Percentiles rank a stretch among this genome's conserved stretches.
Evolutionary conservation across 2,888 invertebrate species (phyloP).

Genomic region (Quadriops clusia): DNA sequence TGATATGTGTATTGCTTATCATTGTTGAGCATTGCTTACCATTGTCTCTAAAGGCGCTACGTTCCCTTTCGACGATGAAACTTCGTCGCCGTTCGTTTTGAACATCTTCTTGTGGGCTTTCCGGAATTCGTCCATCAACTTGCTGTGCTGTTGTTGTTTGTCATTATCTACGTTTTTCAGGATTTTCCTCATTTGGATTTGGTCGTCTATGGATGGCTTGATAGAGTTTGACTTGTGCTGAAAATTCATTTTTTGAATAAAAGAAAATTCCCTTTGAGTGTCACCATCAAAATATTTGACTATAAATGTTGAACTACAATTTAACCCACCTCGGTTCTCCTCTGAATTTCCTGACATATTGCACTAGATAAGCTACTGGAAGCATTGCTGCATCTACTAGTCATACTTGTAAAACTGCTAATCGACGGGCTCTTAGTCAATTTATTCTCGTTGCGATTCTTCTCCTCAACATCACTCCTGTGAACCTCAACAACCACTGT

Average conservation of each 20-base stretch:
- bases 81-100: conserved; percentile 27
- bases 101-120: conserved; percentile 84
- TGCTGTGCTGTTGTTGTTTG: conserved; percentile 57
- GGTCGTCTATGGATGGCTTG: conserved; percentile 32
- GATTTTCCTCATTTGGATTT: conserved; percentile 33
- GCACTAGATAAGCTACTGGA: conserved; percentile 52
- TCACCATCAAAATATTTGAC: background rate
- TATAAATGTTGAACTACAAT: conserved; percentile 7
- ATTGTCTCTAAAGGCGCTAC: background rate
- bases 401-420: conserved; percentile 30
- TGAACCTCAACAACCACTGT: conserved; percentile 71
- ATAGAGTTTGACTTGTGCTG: conserved; percentile 17
- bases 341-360: conserved; percentile 56
- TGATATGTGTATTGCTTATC: too few species aligned
- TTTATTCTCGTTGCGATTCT: conserved; percentile 21
- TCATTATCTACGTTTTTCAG: conserved; percentile 44
- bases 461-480: conserved; percentile 37
- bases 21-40: too few species aligned
- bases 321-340: conserved; percentile 56
- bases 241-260: conserved; percentile 4
- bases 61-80: conserved; percentile 5
- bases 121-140: conserved; percentile 82
- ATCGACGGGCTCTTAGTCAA: conserved; percentile 33
- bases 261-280: background rate
- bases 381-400: conserved; percentile 32